Evolutionary conservation across 2,797 vertebrate genomes (phyloP).

Genomic region (Anguilla marmorata): DNA sequence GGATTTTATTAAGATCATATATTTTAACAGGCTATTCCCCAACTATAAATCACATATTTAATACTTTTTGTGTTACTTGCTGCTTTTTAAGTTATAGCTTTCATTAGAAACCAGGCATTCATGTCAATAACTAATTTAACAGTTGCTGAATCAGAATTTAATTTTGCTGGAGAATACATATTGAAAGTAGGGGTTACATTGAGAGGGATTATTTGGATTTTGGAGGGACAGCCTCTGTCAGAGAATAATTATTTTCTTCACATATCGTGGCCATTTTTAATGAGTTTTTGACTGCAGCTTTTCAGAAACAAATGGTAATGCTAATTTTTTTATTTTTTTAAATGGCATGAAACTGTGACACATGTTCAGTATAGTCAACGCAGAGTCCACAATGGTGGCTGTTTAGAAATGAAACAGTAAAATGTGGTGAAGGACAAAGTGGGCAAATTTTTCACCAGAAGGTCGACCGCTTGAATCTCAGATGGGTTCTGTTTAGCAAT

Average conservation of each 20-base stretch:
- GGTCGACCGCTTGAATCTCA: background rate
- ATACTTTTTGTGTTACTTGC: background rate
- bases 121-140: slow-evolving; percentile 18
- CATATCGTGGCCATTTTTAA: background rate
- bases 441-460: background rate
- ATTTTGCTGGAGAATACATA: background rate
- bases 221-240: background rate
- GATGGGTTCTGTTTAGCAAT: background rate
- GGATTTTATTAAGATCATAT: slow-evolving; percentile 21
- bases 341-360: background rate
- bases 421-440: background rate
- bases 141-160: slow-evolving; percentile 18
- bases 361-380: background rate
- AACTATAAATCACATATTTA: background rate
- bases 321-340: too few species aligned
- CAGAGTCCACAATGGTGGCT: background rate
- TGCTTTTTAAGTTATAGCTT: slow-evolving; percentile 14
- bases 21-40: slow-evolving; percentile 2
- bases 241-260: background rate
- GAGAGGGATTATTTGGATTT: background rate
- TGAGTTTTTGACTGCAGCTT: background rate
- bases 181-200: background rate
- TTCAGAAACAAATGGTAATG: background rate
- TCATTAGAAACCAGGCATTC: background rate
- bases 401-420: background rate